Evolutionary conservation across 2,888 invertebrate species (phyloP), one percentile per base, ranked within the genome.

Genomic region (Orchestes rusci): DNA sequence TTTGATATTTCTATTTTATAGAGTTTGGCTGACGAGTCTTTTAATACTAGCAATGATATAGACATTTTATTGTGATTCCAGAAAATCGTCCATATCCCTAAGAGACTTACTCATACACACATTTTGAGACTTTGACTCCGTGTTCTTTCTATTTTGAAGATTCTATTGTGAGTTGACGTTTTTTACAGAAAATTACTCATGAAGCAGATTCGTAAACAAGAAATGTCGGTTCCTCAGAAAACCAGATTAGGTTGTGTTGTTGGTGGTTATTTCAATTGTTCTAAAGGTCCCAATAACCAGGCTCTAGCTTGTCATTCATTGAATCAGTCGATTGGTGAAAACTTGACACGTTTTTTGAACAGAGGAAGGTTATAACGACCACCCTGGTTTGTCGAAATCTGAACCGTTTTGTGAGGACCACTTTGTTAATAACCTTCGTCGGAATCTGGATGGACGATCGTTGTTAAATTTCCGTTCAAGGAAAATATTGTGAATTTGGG

Each of bases 391-490:
- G 13, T 33, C 33, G 13, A 33, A 33, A 5, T 4, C 16, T 15
- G 33, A 33, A 33, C 33, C 4, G 16, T 33, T 16, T 15, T 16
- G 16, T 16, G 13, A 33, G 13, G 33, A 33, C 7, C 16, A 33
- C 16, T n/a, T 33, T 33, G 7, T 8, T 16, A 15, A 8, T 7
- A 33, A 33, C n/a, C n/a, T n/a, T n/a, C n/a, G n/a, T n/a, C n/a
- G n/a, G n/a, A 30, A 4, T 5, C 12, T 8, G 30, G 13, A 30
- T 13, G 4, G 15, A 16, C 33, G 15, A 13, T 33, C 16, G 16
- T 33, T 4, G 33, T 33, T 8, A 36, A 36, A 23, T 36, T 20
- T 36, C 23, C 36, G 4, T 36, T 36, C 17, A 36, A 23, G 15
- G 20, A 36, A 12, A 36, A 36, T 15, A 13, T 23, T 8, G 8